Conservation (phyloP, 2,888 invertebrate species). For the Drosophila infuscata region DNA sequence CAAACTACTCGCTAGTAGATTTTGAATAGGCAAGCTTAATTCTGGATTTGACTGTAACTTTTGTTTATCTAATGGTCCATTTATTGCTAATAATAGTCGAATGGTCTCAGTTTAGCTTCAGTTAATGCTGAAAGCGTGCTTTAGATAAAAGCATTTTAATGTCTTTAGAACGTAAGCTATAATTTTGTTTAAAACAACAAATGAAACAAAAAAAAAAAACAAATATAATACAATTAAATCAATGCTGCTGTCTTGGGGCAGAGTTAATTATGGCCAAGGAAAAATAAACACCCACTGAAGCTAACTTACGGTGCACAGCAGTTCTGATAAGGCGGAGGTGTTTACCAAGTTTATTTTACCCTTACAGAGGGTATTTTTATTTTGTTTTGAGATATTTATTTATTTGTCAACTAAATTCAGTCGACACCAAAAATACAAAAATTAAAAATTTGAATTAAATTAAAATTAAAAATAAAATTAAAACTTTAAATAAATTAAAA, state of each 20-base stretch:
- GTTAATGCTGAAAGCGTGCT: constrained; percentile 28
- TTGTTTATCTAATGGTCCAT: constrained; percentile 11
- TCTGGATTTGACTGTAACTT: constrained; percentile 6
- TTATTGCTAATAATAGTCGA: constrained; percentile 17
- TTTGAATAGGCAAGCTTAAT: constrained; percentile 18
- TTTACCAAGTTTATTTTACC: not conserved
- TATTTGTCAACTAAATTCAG: too few species aligned
- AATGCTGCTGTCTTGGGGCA: constrained; percentile 10
- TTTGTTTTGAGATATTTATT: too few species aligned
- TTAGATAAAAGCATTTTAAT: constrained; percentile 72
- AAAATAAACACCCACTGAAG: constrained; percentile 27
- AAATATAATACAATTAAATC: constrained; percentile 21
- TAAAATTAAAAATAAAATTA: too few species aligned
- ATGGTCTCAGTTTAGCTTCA: not conserved
- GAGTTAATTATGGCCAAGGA: constrained; percentile 20
- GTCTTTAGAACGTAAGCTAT: constrained; percentile 70
- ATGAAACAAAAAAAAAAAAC: constrained; percentile 24
- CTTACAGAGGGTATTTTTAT: not conserved
- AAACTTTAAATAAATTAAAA: too few species aligned
- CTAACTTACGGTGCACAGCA: constrained; percentile 9
- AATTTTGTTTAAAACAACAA: constrained; percentile 20
- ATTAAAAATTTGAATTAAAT: too few species aligned
- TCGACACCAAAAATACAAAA: too few species aligned
- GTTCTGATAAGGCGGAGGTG: constrained; percentile 37
- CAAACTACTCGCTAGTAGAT: not conserved